Percentiles rank a stretch among this genome's conserved stretches.
Evolutionary conservation across 2,888 invertebrate species (phyloP).

Genomic region (Nysson spinosus): DNA sequence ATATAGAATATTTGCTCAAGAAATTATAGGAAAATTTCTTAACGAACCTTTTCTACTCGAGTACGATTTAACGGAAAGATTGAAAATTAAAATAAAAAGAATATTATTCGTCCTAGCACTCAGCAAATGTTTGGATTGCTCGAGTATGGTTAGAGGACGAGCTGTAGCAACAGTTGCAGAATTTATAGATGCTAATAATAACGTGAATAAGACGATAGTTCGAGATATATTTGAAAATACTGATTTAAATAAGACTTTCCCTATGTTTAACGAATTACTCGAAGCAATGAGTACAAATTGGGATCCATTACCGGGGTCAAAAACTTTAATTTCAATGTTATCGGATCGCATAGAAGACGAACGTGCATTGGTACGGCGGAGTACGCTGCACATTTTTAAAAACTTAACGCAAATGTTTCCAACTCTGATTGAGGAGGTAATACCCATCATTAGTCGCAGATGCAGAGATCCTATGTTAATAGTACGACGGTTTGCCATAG

Average conservation of each 20-base stretch:
- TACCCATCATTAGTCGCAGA: constrained; percentile 61
- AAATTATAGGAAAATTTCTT: constrained; percentile 77
- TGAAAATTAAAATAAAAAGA: constrained; percentile 40
- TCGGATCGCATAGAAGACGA: constrained; percentile 78
- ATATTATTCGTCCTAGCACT: constrained; percentile 79
- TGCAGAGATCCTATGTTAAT: constrained; percentile 79
- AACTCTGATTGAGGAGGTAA: constrained; percentile 41
- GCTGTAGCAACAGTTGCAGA: constrained; percentile 81
- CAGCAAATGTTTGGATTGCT: constrained; percentile 80
- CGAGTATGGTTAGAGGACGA: constrained; percentile 81
- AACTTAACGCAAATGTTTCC: constrained; percentile 62
- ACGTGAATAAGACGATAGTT: constrained; percentile 28
- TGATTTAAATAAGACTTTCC: constrained; percentile 51
- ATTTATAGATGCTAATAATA: constrained; percentile 72
- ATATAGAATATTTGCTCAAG: constrained; percentile 78
- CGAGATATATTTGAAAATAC: constrained; percentile 51
- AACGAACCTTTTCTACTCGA: constrained; percentile 48
- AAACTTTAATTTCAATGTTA: constrained; percentile 74
- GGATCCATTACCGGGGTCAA: constrained; percentile 70
- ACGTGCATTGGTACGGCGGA: constrained; percentile 79
- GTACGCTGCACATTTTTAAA: constrained; percentile 65
- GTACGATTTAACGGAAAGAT: constrained; percentile 9
- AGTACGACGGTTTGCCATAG: constrained; percentile 78
- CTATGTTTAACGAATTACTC: constrained; percentile 55
- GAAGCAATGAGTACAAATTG: constrained; percentile 49